A percentile compares a stretch with the other conserved stretches of the same genome.
phyloP scores from a whole-genome alignment of 2,888 invertebrate species.

The Cremastinae sp. region DNA sequence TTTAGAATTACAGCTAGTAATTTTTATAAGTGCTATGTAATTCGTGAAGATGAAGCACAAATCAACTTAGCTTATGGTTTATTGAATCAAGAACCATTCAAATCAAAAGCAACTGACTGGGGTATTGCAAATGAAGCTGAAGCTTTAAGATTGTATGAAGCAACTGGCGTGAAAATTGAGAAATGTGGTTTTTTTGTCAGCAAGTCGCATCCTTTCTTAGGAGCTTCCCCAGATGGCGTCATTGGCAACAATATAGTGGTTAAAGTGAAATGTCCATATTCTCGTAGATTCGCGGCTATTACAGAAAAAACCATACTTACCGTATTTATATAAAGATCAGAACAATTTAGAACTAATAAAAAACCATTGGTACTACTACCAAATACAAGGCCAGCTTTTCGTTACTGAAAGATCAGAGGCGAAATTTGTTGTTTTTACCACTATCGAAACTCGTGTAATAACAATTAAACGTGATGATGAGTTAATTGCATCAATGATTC shows the following conservation, averaged over 20 bases:
- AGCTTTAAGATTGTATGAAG: background rate
- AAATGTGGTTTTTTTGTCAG: background rate
- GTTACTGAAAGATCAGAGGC: conserved; percentile 20
- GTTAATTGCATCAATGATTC: too few species aligned
- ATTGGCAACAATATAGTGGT: background rate
- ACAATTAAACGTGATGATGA: too few species aligned
- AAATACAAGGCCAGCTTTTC: conserved; percentile 6
- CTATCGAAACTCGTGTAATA: too few species aligned
- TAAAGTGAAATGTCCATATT: background rate
- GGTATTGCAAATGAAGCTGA: background rate
- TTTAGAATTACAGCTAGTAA: background rate
- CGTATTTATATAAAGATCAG: background rate
- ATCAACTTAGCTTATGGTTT: background rate
- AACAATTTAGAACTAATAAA: background rate
- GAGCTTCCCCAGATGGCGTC: background rate
- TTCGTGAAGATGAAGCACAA: background rate
- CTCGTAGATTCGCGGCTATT: background rate
- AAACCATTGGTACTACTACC: conserved; percentile 9
- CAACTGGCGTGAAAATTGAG: background rate
- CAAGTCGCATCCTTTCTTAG: background rate
- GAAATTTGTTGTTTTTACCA: conserved; percentile 54
- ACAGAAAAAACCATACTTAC: background rate
- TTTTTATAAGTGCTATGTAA: background rate
- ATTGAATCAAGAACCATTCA: background rate
- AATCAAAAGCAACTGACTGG: background rate